phyloP scores from a whole-genome alignment of 1,140 invertebrate species.

The Lepidurus couesii region DNA sequence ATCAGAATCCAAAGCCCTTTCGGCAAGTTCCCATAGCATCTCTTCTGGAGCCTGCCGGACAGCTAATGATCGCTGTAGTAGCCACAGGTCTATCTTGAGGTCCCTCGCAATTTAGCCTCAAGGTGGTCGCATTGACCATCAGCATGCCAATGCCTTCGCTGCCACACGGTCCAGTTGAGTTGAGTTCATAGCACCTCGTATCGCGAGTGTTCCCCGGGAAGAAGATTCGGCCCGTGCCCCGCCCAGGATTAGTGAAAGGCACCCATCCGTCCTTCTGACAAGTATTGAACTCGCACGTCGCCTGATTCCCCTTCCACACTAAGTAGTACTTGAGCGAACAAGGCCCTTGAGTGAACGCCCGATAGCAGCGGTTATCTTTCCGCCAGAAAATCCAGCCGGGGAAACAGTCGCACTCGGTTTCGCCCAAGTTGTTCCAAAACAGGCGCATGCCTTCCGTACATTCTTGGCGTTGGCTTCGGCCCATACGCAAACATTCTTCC shows the following conservation, averaged over 20 bases:
- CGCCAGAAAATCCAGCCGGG: neutral
- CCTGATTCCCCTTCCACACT: neutral
- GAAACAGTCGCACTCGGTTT: neutral
- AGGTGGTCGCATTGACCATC: neutral
- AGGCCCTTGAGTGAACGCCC: neutral
- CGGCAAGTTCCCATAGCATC: neutral
- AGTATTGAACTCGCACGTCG: neutral
- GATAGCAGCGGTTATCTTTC: neutral
- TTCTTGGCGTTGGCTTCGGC: neutral
- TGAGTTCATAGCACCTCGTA: neutral
- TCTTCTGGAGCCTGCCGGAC: neutral
- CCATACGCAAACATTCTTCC: conserved; percentile 2
- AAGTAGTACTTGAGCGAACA: neutral
- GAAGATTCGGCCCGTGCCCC: neutral
- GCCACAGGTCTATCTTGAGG: neutral
- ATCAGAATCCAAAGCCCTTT: neutral
- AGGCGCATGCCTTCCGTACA: neutral
- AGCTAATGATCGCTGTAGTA: neutral
- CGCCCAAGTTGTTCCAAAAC: neutral
- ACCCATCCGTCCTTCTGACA: conserved; percentile 5
- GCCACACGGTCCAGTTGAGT: neutral
- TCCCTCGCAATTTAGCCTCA: neutral
- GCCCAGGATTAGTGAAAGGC: neutral
- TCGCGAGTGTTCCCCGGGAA: neutral
- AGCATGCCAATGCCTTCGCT: neutral